phyloP scores from a whole-genome alignment of 2,113 vertebrate species.

The Megalops atlanticus region DNA sequence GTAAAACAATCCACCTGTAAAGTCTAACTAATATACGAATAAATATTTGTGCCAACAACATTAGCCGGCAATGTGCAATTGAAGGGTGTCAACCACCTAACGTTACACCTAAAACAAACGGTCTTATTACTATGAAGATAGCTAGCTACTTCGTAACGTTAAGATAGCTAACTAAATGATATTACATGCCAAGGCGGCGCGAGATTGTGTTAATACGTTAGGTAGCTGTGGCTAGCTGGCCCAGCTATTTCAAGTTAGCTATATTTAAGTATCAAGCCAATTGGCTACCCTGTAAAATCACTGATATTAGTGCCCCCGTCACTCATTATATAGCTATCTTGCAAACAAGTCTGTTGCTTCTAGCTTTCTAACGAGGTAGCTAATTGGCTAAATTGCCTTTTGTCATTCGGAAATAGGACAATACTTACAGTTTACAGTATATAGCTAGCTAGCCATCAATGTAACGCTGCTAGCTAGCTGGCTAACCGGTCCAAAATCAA shows the following conservation, averaged over 20 bases:
- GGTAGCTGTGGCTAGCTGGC: no score
- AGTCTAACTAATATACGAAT: not conserved
- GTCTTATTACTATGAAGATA: not conserved
- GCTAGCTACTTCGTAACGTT: no score
- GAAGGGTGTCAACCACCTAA: no score
- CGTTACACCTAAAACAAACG: not conserved
- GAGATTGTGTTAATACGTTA: not conserved
- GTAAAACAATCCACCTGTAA: no score
- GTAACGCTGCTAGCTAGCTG: slow-evolving; percentile 8
- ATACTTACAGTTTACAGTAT: slow-evolving; percentile 22
- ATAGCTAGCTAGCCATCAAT: not conserved
- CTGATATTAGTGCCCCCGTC: not conserved
- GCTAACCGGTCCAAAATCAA: not conserved
- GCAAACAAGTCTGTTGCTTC: no score
- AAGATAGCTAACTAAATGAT: not conserved
- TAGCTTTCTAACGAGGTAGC: no score
- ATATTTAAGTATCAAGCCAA: no score
- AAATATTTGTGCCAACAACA: no score
- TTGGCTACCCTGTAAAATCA: no score
- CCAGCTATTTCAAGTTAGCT: not conserved
- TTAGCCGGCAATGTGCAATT: no score
- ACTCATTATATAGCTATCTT: not conserved
- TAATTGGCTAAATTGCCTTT: not conserved
- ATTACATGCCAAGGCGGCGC: not conserved
- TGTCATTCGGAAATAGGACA: not conserved